phyloP scores from a whole-genome alignment of 2,113 vertebrate genomes.

The Athene cunicularia region DNA sequence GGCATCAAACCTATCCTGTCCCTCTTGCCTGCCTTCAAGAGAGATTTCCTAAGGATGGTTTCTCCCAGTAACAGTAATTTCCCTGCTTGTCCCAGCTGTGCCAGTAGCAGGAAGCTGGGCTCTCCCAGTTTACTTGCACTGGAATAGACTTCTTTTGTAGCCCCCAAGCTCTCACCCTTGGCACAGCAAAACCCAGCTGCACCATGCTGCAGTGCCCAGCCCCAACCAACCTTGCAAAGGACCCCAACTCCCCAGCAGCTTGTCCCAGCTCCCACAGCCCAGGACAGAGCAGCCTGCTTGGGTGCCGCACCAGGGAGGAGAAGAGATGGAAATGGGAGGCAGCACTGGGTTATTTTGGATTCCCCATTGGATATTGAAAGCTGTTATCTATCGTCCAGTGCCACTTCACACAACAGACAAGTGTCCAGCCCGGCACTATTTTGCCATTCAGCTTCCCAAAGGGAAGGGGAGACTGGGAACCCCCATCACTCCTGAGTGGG shows the following conservation, averaged over 20 bases:
- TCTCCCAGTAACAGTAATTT: neutral
- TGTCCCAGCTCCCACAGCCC: neutral
- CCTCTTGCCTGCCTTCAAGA: neutral
- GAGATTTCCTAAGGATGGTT: neutral
- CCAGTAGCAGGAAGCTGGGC: neutral
- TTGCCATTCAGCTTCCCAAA: neutral
- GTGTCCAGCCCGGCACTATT: neutral
- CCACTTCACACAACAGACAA: neutral
- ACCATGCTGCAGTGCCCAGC: neutral
- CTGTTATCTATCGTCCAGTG: neutral
- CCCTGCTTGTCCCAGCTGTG: neutral
- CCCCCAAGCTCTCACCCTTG: neutral
- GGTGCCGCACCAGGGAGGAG: rapidly evolving
- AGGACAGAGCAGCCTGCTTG: neutral
- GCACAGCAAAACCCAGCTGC: neutral
- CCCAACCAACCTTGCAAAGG: neutral
- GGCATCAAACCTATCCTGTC: neutral
- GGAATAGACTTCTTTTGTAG: neutral
- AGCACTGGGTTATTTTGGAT: neutral
- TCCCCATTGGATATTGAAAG: neutral
- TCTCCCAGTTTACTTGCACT: neutral
- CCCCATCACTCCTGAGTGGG: neutral
- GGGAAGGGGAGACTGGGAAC: neutral
- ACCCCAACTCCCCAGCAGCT: neutral
- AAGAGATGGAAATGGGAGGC: neutral